Percentiles rank a stretch among this genome's conserved stretches.
Evolutionary conservation across 2,797 vertebrate species (phyloP).

Genomic region (Myotis daubentonii): DNA sequence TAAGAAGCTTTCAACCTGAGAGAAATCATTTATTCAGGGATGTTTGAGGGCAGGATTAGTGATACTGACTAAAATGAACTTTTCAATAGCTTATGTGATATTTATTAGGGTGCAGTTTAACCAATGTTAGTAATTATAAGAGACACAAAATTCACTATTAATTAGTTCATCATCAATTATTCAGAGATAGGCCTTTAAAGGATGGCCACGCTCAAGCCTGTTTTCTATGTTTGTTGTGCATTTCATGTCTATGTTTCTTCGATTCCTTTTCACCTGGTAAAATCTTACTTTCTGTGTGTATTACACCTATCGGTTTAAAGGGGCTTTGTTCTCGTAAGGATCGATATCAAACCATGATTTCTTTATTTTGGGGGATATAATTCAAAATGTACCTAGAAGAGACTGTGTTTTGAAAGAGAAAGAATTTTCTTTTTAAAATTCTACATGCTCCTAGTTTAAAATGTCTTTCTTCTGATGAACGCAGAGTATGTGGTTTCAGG

Average conservation of each 20-base stretch:
- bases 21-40: slow-evolving; percentile 51
- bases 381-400: not conserved
- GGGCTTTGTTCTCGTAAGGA: not conserved
- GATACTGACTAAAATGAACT: slow-evolving; percentile 52
- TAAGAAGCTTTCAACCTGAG: not conserved
- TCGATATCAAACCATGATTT: not conserved
- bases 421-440: not conserved
- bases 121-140: slow-evolving; percentile 80
- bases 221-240: not conserved
- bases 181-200: slow-evolving; percentile 39
- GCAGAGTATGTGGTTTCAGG: not conserved
- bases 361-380: not conserved
- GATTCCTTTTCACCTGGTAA: not conserved
- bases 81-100: slow-evolving; percentile 74
- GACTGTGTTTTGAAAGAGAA: not conserved
- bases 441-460: not conserved
- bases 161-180: slow-evolving; percentile 75
- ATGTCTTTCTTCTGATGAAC: not conserved
- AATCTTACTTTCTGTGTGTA: not conserved
- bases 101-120: slow-evolving; percentile 74
- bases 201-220: not conserved
- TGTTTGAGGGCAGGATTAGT: slow-evolving; percentile 28
- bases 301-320: too few relatives aligned
- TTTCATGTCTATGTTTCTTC: not conserved
- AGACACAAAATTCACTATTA: slow-evolving; percentile 81